These are phyloP conservation scores for Lampris megalopsis DNA, from an alignment of 2,113 vertebrate genomes.

Conservation along the genomic window DNA sequence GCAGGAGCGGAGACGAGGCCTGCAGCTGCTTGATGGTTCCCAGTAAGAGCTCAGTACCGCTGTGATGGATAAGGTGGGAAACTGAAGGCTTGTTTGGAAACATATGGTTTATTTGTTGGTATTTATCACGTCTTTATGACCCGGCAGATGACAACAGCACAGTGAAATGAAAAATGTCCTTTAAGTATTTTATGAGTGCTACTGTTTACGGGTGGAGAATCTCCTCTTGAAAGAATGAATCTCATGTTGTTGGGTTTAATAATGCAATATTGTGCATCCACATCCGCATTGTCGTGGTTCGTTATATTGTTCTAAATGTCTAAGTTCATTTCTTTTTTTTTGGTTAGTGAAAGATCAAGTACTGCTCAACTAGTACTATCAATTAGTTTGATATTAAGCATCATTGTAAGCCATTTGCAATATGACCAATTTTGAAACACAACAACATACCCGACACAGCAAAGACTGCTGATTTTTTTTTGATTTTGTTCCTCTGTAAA, in stretches of 20 bases:
- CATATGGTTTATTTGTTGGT: slow-evolving; percentile 71
- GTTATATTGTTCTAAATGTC: too few species aligned
- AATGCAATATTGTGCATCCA: not conserved
- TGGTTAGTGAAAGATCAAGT: too few species aligned
- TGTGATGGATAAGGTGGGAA: slow-evolving; percentile 68
- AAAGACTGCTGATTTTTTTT: too few species aligned
- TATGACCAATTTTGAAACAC: too few species aligned
- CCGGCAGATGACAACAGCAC: slow-evolving; percentile 48
- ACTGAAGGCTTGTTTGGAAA: slow-evolving; percentile 65
- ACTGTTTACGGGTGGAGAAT: not conserved
- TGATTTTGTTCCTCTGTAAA: too few species aligned
- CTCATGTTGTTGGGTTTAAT: not conserved
- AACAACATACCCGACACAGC: too few species aligned
- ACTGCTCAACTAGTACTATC: too few species aligned
- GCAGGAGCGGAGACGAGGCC: slow-evolving; percentile 70
- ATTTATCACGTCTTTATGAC: slow-evolving; percentile 74
- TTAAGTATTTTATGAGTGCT: slow-evolving; percentile 29
- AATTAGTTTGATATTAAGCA: too few species aligned
- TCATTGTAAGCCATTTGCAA: too few species aligned
- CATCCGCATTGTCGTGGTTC: not conserved
- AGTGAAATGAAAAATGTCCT: slow-evolving; percentile 18
- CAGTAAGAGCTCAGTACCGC: slow-evolving; percentile 46
- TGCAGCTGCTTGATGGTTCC: slow-evolving; percentile 72
- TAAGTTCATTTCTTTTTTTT: too few species aligned
- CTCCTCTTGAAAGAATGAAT: not conserved